Conservation (phyloP, 2,797 vertebrate species). For the Presbytis comata region DNA sequence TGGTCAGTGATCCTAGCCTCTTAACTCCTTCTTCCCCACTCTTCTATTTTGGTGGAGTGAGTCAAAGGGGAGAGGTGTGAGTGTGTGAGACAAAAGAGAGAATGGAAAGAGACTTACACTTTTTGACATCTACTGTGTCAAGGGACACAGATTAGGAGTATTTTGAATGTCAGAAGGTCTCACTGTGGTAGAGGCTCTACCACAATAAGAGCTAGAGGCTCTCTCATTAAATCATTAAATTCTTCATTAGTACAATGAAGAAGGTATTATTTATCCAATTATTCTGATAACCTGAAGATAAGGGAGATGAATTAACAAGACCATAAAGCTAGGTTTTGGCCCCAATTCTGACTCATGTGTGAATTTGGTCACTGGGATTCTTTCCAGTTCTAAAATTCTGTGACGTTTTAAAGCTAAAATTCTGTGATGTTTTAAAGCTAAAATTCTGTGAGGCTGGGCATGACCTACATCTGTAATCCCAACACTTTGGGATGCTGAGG, state of each 20-base stretch:
- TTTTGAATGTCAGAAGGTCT: background rate
- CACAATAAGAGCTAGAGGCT: background rate
- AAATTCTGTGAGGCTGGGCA: too few species aligned
- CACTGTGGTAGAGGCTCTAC: background rate
- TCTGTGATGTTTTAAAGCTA: background rate
- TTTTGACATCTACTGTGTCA: background rate
- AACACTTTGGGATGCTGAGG: too few species aligned
- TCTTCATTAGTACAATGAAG: background rate
- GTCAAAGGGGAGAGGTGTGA: background rate
- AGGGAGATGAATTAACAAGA: background rate
- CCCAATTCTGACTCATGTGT: background rate
- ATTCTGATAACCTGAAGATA: background rate
- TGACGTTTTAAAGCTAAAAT: background rate
- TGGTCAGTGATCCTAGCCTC: background rate
- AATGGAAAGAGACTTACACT: background rate
- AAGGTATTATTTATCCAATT: background rate
- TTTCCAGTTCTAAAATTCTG: background rate
- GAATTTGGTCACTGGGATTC: background rate
- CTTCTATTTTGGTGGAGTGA: background rate
- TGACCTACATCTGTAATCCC: too few species aligned
- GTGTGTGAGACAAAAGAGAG: background rate
- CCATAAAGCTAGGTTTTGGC: background rate
- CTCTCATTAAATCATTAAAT: background rate
- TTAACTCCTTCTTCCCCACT: background rate
- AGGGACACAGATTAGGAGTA: background rate